Evolutionary conservation across 2,888 invertebrate species (phyloP), one percentile per base, ranked within the genome.

Genomic region (Chrysopilus asiliformis): DNA sequence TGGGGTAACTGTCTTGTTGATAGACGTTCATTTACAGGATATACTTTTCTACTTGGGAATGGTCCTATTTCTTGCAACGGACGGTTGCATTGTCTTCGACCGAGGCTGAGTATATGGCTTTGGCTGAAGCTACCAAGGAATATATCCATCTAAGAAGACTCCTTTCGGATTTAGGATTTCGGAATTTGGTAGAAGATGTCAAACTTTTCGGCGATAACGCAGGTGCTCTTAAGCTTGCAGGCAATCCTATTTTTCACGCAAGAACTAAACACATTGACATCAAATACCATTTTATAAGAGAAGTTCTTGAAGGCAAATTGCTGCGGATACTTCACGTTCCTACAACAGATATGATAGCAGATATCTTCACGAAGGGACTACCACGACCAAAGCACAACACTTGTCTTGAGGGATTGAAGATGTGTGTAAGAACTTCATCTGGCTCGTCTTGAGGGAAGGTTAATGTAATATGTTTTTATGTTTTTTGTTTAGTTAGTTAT

Each of bases 1-100:
- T 50, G 47, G 46, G 52, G 45, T 4, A 45, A 39, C 14, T 44
- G 44, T 19, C 22, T 27, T 6, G 35, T 32, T n/a, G 31, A 36
- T 22, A 20, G 36, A n/a, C 30, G 31, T n/a, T 36, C 31, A 1
- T 30, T 20, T 12, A 24, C 35, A 2, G 36, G 36, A 5, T 31
- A n/a, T n/a, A n/a, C n/a, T n/a, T n/a, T n/a, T n/a, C n/a, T n/a
- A n/a, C n/a, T 37, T 14, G 14, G 10, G 9, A 35, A 19, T 14
- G 10, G n/a, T 36, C 9, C 13, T 36, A 16, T 34, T 10, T 12
- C 26, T 5, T 26, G 26, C 26, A 26, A 26, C 5, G 26, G 13
- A 26, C 9, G n/a, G 26, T n/a, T n/a, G n/a, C n/a, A n/a, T n/a
- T n/a, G n/a, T n/a, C n/a, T n/a, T n/a, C n/a, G n/a, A n/a, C n/a